A percentile compares a stretch with the other conserved stretches of the same genome.
These are phyloP conservation scores for Drosophila pseudoananassae DNA, from an alignment of 1,140 invertebrate genomes.

Conservation along the genomic window DNA sequence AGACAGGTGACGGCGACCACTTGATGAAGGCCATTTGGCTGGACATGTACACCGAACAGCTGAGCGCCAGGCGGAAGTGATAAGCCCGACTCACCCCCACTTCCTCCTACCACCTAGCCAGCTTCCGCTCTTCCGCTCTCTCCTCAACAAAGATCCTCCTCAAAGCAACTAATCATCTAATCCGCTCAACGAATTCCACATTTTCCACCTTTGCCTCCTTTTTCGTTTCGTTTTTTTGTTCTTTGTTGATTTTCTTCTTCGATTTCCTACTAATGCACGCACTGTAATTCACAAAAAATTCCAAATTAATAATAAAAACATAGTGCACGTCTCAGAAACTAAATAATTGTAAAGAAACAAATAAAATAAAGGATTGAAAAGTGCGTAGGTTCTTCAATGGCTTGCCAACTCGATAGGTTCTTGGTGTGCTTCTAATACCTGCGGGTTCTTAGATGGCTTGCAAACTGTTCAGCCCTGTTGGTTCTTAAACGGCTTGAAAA, in stretches of 20 bases:
- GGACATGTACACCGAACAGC: conserved; percentile 84
- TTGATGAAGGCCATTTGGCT: conserved; percentile 84
- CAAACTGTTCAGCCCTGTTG: neutral
- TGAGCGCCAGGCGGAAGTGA: conserved; percentile 79
- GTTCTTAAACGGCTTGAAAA: neutral
- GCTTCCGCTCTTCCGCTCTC: neutral
- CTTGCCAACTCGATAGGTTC: neutral
- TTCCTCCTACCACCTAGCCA: conserved; percentile 9
- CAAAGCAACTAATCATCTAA: conserved; percentile 48
- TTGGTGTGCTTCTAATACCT: neutral
- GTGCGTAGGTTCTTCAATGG: neutral
- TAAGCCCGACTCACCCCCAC: conserved; percentile 13
- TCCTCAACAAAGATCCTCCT: too few species aligned
- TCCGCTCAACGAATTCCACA: conserved; percentile 29
- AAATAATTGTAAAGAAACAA: conserved; percentile 23
- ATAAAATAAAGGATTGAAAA: conserved; percentile 22
- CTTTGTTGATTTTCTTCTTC: conserved; percentile 21
- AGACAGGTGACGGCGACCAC: conserved; percentile 84
- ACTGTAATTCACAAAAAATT: conserved; percentile 31
- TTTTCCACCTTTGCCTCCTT: conserved; percentile 25
- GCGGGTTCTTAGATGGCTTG: neutral
- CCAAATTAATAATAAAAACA: conserved; percentile 15
- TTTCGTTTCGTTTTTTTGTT: conserved; percentile 21
- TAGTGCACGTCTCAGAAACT: conserved; percentile 36
- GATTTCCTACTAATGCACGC: conserved; percentile 63